These are phyloP conservation scores for Dryobota labecula DNA, from an alignment of 2,888 invertebrate genomes.

Conservation along the genomic window DNA sequence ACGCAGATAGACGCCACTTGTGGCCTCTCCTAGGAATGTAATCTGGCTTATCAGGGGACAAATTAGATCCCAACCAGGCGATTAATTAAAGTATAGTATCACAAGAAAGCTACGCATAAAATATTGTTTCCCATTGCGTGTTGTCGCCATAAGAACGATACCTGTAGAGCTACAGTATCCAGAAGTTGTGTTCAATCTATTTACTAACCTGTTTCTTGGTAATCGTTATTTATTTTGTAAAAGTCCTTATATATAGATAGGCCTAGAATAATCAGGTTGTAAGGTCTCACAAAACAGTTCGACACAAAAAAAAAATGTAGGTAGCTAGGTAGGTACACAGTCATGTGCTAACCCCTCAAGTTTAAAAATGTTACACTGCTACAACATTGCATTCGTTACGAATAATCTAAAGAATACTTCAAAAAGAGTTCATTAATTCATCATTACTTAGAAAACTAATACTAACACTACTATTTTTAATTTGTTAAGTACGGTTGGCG, in stretches of 20 bases:
- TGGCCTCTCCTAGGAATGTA: constrained; percentile 12
- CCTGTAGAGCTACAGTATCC: not conserved
- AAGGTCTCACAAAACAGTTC: not conserved
- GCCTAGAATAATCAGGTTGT: not conserved
- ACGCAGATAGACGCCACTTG: not conserved
- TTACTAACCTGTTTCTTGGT: not conserved
- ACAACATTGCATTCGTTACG: too few species aligned
- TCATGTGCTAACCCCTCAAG: too few species aligned
- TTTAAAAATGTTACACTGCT: too few species aligned
- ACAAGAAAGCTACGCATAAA: not conserved
- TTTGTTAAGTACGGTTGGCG: too few species aligned
- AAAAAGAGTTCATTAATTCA: too few species aligned
- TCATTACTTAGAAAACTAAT: too few species aligned
- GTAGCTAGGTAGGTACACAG: not conserved
- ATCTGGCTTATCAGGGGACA: not conserved
- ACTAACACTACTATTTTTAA: too few species aligned
- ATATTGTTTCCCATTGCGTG: not conserved
- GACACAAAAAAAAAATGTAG: not conserved
- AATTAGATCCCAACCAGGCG: not conserved
- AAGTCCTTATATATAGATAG: not conserved
- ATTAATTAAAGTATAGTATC: constrained; percentile 2
- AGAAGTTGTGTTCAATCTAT: constrained; percentile 5
- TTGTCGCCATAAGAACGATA: not conserved
- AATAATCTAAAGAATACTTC: too few species aligned
- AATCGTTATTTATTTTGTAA: constrained; percentile 17